Base-by-base conservation (phyloP, 1,140 invertebrate genomes). In the Aphidius gifuensis region DNA sequence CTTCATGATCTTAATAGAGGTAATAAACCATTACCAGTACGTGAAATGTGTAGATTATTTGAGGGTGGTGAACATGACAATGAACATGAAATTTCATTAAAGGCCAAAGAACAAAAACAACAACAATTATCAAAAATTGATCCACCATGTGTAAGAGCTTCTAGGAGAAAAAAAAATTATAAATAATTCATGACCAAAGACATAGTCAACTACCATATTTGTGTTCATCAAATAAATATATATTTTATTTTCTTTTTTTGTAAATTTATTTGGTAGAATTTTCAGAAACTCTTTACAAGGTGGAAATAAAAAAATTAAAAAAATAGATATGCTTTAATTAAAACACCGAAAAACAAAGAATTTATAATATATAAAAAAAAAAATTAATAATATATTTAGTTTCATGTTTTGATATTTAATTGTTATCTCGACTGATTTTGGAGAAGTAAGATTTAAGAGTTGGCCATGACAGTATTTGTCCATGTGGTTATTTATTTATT, bases 31-130 rank as follows among this genome's bases (percentile, higher is more conserved):
- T 69, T 80, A 0, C 80, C 81, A 0, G 85, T 87, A 0, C 74
- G 84, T 7, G 83, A 86, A 61, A 86, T 86, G 77, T 86, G 85
- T 64, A 78, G 85, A 65, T 84, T 85, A 61, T 87, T 87, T 67
- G 85, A 87, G 60, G 74, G 74, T 2, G 74, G 71, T 6, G n/a
- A 64, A 11, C 62, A 72, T 43, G 9, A 9, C 5, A 51, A 53
- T 1, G 16, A 44, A 7, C 43, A 54, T 42, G 32, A 47, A n/a
- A 53, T 48, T 48, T 44, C 50, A 51, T 50, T 46, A 16, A 55
- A 54, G 16, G 42, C 21, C n/a, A 21, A 40, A 16, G 38, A 62
- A 46, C 46, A 47, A 50, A 16, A 55, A 64, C 23, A 32, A 32
- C 23, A 16, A n/a, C n/a, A 23, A 7, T 16, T 7, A 70, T 58